Conservation (phyloP, 1,140 invertebrate genomes). For the Nephila pilipes region DNA sequence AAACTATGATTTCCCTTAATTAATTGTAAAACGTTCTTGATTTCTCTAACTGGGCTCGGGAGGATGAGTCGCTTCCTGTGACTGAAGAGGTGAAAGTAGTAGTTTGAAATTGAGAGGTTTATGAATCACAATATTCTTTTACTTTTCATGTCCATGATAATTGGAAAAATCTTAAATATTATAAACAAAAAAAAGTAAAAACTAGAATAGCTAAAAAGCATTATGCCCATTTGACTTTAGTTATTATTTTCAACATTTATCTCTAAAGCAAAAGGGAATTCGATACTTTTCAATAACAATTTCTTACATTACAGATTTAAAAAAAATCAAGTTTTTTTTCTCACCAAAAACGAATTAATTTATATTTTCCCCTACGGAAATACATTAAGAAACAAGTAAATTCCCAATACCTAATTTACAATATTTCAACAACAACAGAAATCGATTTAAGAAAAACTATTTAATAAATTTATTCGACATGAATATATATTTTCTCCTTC, state of each 20-base stretch:
- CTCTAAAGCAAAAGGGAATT: neutral
- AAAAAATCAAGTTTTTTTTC: neutral
- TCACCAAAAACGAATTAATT: neutral
- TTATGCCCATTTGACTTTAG: neutral
- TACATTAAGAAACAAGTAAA: neutral
- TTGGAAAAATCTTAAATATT: no score
- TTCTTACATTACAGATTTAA: neutral
- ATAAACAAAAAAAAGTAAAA: no score
- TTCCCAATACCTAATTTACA: neutral
- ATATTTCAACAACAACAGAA: neutral
- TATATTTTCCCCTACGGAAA: neutral
- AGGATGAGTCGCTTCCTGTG: no score
- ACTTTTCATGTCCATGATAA: no score
- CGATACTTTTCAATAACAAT: neutral
- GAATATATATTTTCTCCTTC: neutral
- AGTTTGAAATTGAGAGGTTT: no score
- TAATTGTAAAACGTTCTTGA: no score
- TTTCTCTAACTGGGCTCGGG: no score
- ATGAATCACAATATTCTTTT: no score
- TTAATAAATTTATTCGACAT: neutral
- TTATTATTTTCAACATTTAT: neutral
- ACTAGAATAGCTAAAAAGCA: no score
- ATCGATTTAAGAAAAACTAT: neutral
- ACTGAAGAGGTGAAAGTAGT: no score
- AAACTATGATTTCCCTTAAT: no score